Percentiles rank a stretch among this genome's conserved stretches.
Evolutionary conservation across 2,888 invertebrate genomes (phyloP).

Genomic region (Hermaeophaga mercurialis): DNA sequence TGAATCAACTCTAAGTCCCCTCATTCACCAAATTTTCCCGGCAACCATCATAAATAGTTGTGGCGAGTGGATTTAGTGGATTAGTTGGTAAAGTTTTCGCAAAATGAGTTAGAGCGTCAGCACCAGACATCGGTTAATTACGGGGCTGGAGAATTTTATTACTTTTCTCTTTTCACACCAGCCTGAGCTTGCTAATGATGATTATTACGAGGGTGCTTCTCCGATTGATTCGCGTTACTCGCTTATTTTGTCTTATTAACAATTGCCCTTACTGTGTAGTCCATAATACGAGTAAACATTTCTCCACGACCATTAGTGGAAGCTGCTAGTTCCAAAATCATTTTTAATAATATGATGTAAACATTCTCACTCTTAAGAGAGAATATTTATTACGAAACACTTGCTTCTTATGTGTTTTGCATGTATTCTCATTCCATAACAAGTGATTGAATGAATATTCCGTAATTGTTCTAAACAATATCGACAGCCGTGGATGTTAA

Average conservation of each 20-base stretch:
- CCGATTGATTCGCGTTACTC: not conserved
- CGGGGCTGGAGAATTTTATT: slow-evolving; percentile 46
- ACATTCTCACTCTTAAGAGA: no score
- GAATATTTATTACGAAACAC: no score
- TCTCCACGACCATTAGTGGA: no score
- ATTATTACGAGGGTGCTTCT: slow-evolving; percentile 2
- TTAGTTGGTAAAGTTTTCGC: slow-evolving; percentile 46
- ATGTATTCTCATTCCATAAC: no score
- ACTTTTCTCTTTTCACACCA: slow-evolving; percentile 29
- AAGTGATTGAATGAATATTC: no score
- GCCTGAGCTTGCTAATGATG: slow-evolving; percentile 9
- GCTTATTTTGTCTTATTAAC: not conserved
- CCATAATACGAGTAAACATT: no score
- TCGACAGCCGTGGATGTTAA: no score
- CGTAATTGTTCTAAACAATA: no score
- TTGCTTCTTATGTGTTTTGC: no score
- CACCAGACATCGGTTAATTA: slow-evolving; percentile 50
- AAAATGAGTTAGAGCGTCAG: slow-evolving; percentile 47
- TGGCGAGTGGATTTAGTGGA: slow-evolving; percentile 46
- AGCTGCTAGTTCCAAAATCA: no score
- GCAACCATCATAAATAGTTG: slow-evolving; percentile 39
- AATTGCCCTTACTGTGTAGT: no score
- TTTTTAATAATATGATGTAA: no score
- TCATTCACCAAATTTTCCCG: slow-evolving; percentile 6
- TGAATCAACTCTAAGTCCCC: not conserved